phyloP scores from a whole-genome alignment of 2,888 invertebrate genomes.

The Listrodromus nycthemerus region DNA sequence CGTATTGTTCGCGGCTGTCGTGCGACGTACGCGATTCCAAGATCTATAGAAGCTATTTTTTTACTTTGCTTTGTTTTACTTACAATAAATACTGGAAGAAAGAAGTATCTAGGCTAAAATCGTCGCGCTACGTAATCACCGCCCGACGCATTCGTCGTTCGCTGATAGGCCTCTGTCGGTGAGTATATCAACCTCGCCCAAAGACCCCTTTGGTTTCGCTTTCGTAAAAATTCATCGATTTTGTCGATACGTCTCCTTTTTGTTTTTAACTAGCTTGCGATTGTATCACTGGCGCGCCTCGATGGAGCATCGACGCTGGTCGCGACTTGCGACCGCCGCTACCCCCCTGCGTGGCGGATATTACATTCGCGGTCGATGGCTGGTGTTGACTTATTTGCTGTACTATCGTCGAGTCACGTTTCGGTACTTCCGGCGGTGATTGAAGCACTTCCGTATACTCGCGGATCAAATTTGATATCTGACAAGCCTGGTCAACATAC shows the following conservation, averaged over 20 bases:
- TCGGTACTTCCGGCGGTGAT: conserved; percentile 82
- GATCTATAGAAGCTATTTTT: conserved; percentile 55
- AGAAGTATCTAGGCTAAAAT: conserved; percentile 75
- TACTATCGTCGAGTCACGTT: conserved; percentile 79
- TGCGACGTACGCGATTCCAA: conserved; percentile 54
- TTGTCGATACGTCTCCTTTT: conserved; percentile 37
- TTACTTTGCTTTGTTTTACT: conserved; percentile 58
- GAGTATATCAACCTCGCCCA: conserved; percentile 66
- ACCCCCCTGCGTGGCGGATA: conserved; percentile 68
- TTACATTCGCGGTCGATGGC: conserved; percentile 70
- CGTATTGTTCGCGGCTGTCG: conserved; percentile 18
- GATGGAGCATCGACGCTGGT: conserved; percentile 86
- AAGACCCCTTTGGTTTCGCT: conserved; percentile 65
- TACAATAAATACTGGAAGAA: conserved; percentile 82
- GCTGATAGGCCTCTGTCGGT: conserved; percentile 74
- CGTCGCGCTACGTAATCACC: conserved; percentile 61
- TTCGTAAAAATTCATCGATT: conserved; percentile 43
- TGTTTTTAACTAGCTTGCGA: conserved; percentile 86
- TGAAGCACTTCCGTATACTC: conserved; percentile 92
- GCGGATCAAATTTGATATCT: conserved; percentile 95
- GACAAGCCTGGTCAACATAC: conserved; percentile 90
- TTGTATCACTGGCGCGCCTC: conserved; percentile 87
- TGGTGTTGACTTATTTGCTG: conserved; percentile 80
- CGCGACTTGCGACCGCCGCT: conserved; percentile 82
- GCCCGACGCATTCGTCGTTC: conserved; percentile 62